Evolutionary conservation across 2,888 invertebrate species (phyloP), one percentile per base, ranked within the genome.

Genomic region (Schizaphis graminum): DNA sequence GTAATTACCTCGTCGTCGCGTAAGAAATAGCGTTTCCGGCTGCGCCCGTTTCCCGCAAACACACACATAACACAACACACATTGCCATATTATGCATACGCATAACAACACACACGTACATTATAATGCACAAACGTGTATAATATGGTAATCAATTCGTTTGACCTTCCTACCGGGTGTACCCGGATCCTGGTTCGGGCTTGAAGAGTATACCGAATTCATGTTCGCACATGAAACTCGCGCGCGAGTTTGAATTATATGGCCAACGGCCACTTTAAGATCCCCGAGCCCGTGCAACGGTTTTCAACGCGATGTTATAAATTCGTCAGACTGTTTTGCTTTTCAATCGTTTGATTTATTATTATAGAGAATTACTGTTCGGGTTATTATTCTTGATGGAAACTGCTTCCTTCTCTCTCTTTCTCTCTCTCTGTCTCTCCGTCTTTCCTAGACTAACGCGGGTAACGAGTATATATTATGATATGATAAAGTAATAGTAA

Each of bases 131-230:
- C 56, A 28, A 47, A 24, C 35, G 57, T 87, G 21, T 56, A 53
- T 93, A 84, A 44, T 89, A 92, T 92, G 87, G 41, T 67, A 53
- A 92, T 88, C 88, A 49, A 92, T 94, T 94, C 85, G 84, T 94
- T 86, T 61, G 93, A 90, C 93, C 93, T 93, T 93, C 89, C 93
- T 89, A 89, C 84, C 84, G 93, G 93, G 89, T 93, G 56, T 89
- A 89, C 89, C 89, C 93, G 93, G 93, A 89, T 89, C 77, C 89
- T n/a, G 84, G 89, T 47, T 77, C 61, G 26, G 77, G 77, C 11
- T 77, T 35, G 35, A 35, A 77, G 77, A 35, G 77, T 8, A 35
- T 77, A 77, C 35, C 77, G n/a, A 61, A 61, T 61, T 61, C 8
- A 3, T 61, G n/a, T n/a, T 35, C 49, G n/a, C n/a, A n/a, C n/a